phyloP scores from a whole-genome alignment of 2,113 vertebrate genomes.

The Plotosus lineatus region DNA sequence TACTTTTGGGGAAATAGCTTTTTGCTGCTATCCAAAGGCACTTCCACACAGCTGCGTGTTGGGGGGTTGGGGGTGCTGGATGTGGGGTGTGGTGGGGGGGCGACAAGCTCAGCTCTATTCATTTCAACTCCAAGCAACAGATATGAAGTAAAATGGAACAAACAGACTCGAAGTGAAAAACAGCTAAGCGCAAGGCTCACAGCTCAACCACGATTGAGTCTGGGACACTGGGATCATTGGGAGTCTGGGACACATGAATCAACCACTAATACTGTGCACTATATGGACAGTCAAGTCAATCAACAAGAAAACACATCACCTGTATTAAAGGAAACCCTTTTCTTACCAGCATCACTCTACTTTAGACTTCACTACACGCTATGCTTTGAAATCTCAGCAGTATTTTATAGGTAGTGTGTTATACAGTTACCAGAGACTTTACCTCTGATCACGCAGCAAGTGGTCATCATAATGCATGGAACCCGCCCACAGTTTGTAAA shows the following conservation, averaged over 20 bases:
- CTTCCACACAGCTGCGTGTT: slow-evolving; percentile 14
- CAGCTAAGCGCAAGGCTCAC: slow-evolving; percentile 13
- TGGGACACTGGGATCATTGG: slow-evolving; percentile 21
- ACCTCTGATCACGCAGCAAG: neutral
- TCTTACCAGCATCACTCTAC: neutral
- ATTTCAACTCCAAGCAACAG: slow-evolving; percentile 19
- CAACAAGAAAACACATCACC: neutral
- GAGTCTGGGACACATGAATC: slow-evolving; percentile 13
- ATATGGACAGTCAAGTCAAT: slow-evolving; percentile 15
- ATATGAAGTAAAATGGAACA: slow-evolving; percentile 24
- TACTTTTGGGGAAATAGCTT: slow-evolving; percentile 46
- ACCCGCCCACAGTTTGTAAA: neutral
- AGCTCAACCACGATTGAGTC: slow-evolving; percentile 5
- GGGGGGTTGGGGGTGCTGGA: slow-evolving; percentile 4
- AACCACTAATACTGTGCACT: slow-evolving; percentile 6
- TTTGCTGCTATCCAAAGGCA: slow-evolving; percentile 41
- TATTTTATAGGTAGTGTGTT: neutral
- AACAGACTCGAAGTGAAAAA: slow-evolving; percentile 2
- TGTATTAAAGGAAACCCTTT: neutral
- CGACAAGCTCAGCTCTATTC: slow-evolving; percentile 31
- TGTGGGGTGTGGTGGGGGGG: slow-evolving; percentile 1
- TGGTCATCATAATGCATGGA: neutral
- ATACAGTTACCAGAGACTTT: neutral
- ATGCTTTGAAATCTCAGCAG: neutral
- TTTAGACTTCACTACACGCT: neutral